Evolutionary conservation across 1,140 invertebrate species (phyloP), one percentile per base, ranked within the genome.

Genomic region (Drosophila kurseongensis): DNA sequence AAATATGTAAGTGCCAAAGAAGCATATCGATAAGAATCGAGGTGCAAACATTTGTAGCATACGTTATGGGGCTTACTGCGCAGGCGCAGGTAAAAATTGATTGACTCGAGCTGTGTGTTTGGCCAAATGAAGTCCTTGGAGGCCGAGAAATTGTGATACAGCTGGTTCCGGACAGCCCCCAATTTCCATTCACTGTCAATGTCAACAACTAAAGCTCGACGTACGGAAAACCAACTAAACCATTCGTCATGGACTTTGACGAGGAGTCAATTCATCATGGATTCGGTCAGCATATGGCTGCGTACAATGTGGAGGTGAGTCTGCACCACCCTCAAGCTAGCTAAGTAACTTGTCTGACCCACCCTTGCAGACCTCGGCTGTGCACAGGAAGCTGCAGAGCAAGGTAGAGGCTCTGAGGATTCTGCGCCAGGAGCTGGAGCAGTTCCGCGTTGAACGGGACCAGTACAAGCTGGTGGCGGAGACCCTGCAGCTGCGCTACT

Each of bases 391-490:
- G 91, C 91, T 97, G 38, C 95, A 97, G 81, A 96, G 96, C 81
- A 97, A 97, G 93, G 94, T 95, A 42, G 96, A 97, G 92, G 96
- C 96, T 5, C 80, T 97, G 42, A 92, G 95, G 4, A 96, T 97
- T 56, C 92, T 97, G 80, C 96, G 94, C 61, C 94, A 95, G 81
- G 96, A 97, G 84, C 92, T 97, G 47, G 95, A 97, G 68, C 95
- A 96, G 92, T 96, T 95, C 91, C 95, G 95, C 67, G 95, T 94
- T 65, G 96, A 98, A 85, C 92, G 96, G 48, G 96, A 98, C 92
- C 95, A 96, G 84, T 97, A 96, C 79, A 97, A 96, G 92, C 88
- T 97, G 18, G 95, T 97, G 94, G 96, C 96, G 4, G 96, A 97
- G 90, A 96, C 97, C 71, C 92, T 97, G 18, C 94, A 96, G 80